A percentile compares a stretch with the other conserved stretches of the same genome.
Evolutionary conservation across 2,113 vertebrate species (phyloP).

Genomic region (Lepidothrix coronata): DNA sequence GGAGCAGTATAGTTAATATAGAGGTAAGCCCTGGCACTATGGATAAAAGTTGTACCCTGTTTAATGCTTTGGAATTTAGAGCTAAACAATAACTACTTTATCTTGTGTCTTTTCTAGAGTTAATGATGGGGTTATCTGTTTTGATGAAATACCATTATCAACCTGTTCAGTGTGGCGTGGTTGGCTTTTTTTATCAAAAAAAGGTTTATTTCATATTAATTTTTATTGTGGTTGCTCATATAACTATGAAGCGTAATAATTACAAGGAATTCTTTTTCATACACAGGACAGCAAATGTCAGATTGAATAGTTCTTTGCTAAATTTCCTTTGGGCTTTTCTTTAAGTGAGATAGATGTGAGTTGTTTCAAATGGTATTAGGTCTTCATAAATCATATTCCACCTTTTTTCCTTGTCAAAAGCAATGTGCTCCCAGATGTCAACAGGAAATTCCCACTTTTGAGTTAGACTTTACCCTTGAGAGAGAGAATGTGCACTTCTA

Average conservation of each 20-base stretch:
- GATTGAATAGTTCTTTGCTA: neutral
- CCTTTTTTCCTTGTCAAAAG: constrained; percentile 6
- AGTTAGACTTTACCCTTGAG: neutral
- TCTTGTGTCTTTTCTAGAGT: neutral
- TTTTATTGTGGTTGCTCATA: neutral
- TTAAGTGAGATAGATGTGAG: constrained; percentile 42
- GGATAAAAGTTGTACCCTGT: neutral
- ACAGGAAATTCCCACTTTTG: neutral
- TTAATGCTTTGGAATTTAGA: neutral
- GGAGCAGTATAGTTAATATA: neutral
- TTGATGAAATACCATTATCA: neutral
- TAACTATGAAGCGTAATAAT: neutral
- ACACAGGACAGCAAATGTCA: constrained; percentile 1
- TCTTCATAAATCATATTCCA: constrained; percentile 41
- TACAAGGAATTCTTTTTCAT: neutral
- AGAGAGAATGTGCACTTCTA: rapidly evolving
- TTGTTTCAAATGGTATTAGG: constrained; percentile 11
- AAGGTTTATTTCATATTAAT: neutral
- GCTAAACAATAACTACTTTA: neutral
- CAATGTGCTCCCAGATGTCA: neutral
- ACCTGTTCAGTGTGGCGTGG: neutral
- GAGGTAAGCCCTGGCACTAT: neutral
- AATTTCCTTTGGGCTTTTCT: constrained; percentile 41
- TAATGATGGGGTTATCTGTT: neutral
- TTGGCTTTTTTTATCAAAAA: neutral